Evolutionary conservation across 2,113 vertebrate species (phyloP).

Genomic region (Gallinago media): DNA sequence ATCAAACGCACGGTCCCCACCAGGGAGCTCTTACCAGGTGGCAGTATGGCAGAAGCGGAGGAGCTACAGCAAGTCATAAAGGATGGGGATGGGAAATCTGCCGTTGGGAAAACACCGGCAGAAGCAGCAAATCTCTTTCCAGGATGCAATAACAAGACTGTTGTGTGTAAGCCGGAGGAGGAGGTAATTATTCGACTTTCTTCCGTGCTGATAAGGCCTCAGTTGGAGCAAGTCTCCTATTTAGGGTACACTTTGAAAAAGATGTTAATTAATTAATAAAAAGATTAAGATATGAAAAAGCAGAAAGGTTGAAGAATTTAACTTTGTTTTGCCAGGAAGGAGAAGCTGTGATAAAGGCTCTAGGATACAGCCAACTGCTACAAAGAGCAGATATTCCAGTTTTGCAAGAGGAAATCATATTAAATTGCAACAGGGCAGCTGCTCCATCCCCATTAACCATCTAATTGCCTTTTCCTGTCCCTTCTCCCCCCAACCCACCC

Average conservation of each 20-base stretch:
- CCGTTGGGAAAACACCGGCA: not conserved
- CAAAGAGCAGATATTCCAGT: not conserved
- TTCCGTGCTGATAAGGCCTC: not conserved
- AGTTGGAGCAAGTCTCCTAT: not conserved
- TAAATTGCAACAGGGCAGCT: slow-evolving; percentile 5
- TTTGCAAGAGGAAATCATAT: slow-evolving; percentile 38
- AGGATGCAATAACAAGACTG: not conserved
- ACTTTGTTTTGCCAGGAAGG: slow-evolving; percentile 37
- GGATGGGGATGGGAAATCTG: not conserved
- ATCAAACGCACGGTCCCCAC: not conserved
- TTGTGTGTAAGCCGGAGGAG: not conserved
- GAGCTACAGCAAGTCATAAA: not conserved
- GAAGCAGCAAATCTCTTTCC: not conserved
- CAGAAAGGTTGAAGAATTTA: not conserved
- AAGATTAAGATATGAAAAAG: not conserved
- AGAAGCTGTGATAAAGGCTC: slow-evolving; percentile 25
- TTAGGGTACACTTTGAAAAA: not conserved
- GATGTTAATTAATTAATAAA: slow-evolving; percentile 4
- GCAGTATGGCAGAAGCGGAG: not conserved
- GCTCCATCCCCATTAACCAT: not conserved
- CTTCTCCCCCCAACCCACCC: not conserved
- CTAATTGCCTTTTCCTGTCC: not conserved
- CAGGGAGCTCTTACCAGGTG: not conserved
- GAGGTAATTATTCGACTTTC: slow-evolving; percentile 1
- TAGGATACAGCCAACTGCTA: not conserved